Evolutionary conservation across 2,113 vertebrate species (phyloP).

Genomic region (Erythrolamprus reginae): DNA sequence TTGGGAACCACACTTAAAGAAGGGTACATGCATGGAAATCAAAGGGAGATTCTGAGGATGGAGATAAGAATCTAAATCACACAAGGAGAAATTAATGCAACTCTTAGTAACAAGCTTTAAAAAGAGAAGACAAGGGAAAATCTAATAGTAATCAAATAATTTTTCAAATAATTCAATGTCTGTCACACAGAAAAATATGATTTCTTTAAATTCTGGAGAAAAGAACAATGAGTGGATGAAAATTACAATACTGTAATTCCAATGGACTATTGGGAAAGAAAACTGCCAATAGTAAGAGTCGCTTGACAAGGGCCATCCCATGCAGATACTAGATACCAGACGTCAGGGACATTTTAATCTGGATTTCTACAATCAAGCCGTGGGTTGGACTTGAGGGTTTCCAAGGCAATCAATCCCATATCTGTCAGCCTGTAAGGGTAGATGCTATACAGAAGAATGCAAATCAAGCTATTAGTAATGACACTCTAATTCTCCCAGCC

Average conservation of each 20-base stretch:
- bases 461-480: background rate
- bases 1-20: background rate
- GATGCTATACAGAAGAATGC: background rate
- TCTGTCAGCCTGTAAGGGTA: background rate
- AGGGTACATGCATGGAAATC: background rate
- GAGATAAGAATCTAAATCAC: background rate
- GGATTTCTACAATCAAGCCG: background rate
- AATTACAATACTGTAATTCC: background rate
- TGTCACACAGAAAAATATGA: background rate
- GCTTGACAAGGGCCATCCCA: background rate
- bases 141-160: background rate
- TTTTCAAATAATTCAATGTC: background rate
- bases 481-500: background rate
- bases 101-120: background rate
- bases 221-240: background rate
- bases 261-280: background rate
- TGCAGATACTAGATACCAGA: background rate
- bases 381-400: background rate
- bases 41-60: background rate
- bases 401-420: background rate
- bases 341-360: background rate
- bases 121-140: background rate
- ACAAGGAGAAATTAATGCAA: background rate
- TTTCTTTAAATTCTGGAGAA: background rate
- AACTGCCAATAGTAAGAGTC: background rate